Conservation (phyloP, 53 echinoderm and acorn worm species). For the Crossaster papposus region DNA sequence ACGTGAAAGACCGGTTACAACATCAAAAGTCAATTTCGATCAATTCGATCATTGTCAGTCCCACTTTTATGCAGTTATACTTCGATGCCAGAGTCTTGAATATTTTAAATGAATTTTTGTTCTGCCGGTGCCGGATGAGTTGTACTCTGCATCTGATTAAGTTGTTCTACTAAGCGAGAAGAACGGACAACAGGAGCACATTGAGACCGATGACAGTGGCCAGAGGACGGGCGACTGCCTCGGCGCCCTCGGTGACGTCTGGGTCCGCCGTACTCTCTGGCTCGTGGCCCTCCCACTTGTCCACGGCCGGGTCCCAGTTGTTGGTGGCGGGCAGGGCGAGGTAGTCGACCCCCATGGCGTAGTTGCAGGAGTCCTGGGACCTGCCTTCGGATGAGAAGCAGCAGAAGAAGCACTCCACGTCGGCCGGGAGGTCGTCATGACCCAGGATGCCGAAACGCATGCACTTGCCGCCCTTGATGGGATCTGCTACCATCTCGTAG, state of each 20-base stretch:
- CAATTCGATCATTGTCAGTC: neutral
- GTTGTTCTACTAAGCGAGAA: neutral
- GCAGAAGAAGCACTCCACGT: constrained; percentile 73
- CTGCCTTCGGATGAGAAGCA: constrained; percentile 45
- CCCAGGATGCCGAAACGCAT: constrained; percentile 31
- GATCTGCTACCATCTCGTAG: constrained; percentile 61
- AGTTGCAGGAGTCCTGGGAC: constrained; percentile 25
- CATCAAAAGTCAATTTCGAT: neutral
- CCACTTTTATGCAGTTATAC: no score
- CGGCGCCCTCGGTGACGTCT: neutral
- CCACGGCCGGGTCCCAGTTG: constrained; percentile 76
- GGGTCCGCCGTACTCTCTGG: neutral
- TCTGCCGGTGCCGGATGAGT: no score
- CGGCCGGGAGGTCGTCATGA: constrained; percentile 39
- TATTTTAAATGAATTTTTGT: no score
- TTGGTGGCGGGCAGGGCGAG: constrained; percentile 64
- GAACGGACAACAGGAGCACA: neutral
- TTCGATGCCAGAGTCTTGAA: no score
- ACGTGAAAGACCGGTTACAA: no score
- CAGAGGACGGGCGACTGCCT: constrained; percentile 31
- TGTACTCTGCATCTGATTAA: no score
- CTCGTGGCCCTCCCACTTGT: constrained; percentile 62
- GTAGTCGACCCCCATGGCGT: constrained; percentile 10
- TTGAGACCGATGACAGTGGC: neutral
- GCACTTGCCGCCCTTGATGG: constrained; percentile 46